Percentiles rank a stretch among this genome's conserved stretches.
Conservation (phyloP, 35 echinoderm and acorn worm genomes). For the Ophiothrix spiculata region DNA sequence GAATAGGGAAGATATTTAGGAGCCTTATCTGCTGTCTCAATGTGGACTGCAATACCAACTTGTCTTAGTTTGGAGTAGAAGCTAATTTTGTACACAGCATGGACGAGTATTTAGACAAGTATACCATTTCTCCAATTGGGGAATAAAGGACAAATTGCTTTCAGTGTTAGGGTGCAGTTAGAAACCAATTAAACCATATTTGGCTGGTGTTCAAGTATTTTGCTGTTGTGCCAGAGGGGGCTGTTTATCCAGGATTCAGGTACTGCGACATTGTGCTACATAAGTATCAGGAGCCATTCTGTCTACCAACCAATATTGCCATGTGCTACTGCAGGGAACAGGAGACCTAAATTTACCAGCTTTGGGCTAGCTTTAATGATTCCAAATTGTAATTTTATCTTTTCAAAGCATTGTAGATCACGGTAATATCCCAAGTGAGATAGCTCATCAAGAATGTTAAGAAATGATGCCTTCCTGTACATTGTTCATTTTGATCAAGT, state of each 20-base stretch:
- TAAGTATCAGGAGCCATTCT: not conserved
- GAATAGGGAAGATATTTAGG: too few species aligned
- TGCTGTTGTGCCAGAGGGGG: not conserved
- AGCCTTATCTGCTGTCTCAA: too few species aligned
- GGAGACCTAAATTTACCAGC: not conserved
- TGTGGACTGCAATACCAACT: too few species aligned
- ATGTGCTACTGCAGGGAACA: not conserved
- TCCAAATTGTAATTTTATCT: not conserved
- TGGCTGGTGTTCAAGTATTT: not conserved
- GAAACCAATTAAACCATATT: slow-evolving; percentile 6
- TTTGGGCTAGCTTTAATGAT: slow-evolving; percentile 4
- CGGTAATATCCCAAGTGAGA: too few species aligned
- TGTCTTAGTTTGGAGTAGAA: too few species aligned
- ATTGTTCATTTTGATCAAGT: too few species aligned
- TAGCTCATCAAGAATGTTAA: too few species aligned
- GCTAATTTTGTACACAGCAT: not conserved
- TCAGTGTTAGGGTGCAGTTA: not conserved
- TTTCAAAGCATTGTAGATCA: not conserved
- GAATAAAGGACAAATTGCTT: not conserved
- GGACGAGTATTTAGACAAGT: not conserved
- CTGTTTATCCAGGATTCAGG: slow-evolving; percentile 8
- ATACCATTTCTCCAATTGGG: not conserved
- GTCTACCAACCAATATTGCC: not conserved
- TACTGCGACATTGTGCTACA: not conserved
- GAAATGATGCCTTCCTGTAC: too few species aligned